Conservation (phyloP, 2,797 vertebrate species). For the Champsocephalus gunnari region DNA sequence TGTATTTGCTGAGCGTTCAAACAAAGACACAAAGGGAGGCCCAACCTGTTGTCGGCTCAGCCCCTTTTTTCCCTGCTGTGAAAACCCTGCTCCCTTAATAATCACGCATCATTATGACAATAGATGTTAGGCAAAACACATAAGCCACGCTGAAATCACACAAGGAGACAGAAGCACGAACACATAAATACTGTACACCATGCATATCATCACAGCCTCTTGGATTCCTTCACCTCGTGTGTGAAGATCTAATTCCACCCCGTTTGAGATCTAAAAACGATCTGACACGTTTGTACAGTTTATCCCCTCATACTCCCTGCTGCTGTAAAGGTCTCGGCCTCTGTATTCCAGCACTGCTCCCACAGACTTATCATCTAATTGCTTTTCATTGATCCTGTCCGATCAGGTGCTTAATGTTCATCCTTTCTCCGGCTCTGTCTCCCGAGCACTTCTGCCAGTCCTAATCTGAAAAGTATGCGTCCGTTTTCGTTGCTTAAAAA, state of each 20-base stretch:
- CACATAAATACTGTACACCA: conserved; percentile 52
- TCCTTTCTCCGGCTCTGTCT: conserved; percentile 75
- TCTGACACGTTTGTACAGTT: conserved; percentile 26
- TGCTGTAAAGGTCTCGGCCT: conserved; percentile 60
- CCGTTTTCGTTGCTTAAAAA: conserved; percentile 74
- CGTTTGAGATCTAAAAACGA: conserved; percentile 14
- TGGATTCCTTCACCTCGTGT: conserved; percentile 23
- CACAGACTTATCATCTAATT: conserved; percentile 81
- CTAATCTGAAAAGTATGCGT: conserved; percentile 71
- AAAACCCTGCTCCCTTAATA: conserved; percentile 78
- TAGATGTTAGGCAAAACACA: conserved; percentile 77
- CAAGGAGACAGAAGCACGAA: conserved; percentile 43
- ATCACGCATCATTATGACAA: conserved; percentile 80
- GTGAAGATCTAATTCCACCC: conserved; percentile 28
- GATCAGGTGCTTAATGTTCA: conserved; percentile 80
- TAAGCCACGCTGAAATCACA: conserved; percentile 57
- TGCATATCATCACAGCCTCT: conserved; percentile 39
- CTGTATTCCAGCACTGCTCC: conserved; percentile 43
- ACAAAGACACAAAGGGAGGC: conserved; percentile 79
- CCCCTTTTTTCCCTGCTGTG: conserved; percentile 75
- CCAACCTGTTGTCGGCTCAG: conserved; percentile 77
- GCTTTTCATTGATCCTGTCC: conserved; percentile 87
- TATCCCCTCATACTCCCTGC: conserved; percentile 5
- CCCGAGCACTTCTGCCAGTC: conserved; percentile 67
- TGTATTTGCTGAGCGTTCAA: conserved; percentile 73